Percentiles rank a stretch among this genome's conserved stretches.
Evolutionary conservation across 2,888 invertebrate species (phyloP).

Genomic region (Cantharis nigra): DNA sequence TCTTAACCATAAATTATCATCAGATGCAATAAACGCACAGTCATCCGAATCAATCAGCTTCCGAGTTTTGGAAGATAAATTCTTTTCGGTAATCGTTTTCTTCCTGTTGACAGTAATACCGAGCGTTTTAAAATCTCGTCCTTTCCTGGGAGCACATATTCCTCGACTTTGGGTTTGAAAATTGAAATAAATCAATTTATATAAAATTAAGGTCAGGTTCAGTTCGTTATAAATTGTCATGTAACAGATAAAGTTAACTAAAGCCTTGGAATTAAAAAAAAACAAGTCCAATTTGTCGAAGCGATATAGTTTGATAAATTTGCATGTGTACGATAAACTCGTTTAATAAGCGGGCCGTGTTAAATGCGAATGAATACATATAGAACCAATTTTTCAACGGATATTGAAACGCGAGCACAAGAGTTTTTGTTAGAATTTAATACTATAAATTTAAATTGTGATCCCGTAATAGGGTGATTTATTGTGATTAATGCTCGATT

Average conservation of each 20-base stretch:
- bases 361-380: conserved; percentile 29
- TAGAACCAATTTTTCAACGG: conserved; percentile 34
- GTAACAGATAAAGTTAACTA: background rate
- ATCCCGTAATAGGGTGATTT: conserved; percentile 43
- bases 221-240: background rate
- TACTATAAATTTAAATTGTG: conserved; percentile 38
- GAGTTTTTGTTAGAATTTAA: conserved; percentile 31
- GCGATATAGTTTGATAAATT: conserved; percentile 18
- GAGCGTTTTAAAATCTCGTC: background rate
- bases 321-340: conserved; percentile 23
- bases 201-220: background rate
- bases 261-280: background rate
- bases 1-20: background rate
- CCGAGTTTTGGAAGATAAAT: background rate
- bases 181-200: background rate
- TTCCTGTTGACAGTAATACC: background rate
- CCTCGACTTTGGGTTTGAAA: background rate
- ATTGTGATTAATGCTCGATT: conserved; percentile 47
- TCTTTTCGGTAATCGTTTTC: background rate
- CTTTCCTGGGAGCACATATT: too few species aligned
- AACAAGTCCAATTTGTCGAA: background rate
- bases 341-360: conserved; percentile 24
- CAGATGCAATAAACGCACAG: background rate
- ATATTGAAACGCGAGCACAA: conserved; percentile 31
- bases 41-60: background rate